A percentile compares a stretch with the other conserved stretches of the same genome.
phyloP scores from a whole-genome alignment of 2,888 invertebrate genomes.

The Chrysina gloriosa region DNA sequence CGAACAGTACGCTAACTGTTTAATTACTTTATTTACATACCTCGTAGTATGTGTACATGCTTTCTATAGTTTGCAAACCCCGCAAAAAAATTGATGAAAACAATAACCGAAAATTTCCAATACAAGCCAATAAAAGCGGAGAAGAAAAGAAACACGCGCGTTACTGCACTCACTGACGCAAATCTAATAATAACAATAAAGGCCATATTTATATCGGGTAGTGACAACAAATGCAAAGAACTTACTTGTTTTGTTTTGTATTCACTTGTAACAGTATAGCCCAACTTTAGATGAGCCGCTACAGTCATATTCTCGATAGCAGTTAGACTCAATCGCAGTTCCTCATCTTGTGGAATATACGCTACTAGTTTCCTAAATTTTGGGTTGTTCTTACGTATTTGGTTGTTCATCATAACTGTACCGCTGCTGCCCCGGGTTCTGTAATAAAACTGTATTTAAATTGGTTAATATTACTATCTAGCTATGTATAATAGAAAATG shows the following conservation, averaged over 20 bases:
- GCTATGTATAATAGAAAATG: too few species aligned
- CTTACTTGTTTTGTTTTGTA: slow-evolving; percentile 78
- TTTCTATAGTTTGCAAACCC: too few species aligned
- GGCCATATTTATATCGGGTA: neutral
- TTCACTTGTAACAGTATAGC: slow-evolving; percentile 74
- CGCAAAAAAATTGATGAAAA: too few species aligned
- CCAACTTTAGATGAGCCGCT: slow-evolving; percentile 82
- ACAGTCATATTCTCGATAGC: slow-evolving; percentile 82
- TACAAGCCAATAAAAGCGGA: too few species aligned
- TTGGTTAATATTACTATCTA: neutral
- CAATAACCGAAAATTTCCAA: too few species aligned
- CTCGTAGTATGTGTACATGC: too few species aligned
- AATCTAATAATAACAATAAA: neutral
- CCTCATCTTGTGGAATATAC: slow-evolving; percentile 86
- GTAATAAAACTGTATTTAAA: slow-evolving; percentile 46
- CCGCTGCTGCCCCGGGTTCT: slow-evolving; percentile 62
- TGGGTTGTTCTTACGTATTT: slow-evolving; percentile 79
- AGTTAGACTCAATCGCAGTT: slow-evolving; percentile 77
- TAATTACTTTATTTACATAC: too few species aligned
- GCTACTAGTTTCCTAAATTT: slow-evolving; percentile 83
- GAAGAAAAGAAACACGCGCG: neutral
- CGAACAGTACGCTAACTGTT: too few species aligned
- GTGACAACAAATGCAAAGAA: slow-evolving; percentile 30
- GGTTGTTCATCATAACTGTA: slow-evolving; percentile 58
- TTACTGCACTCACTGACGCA: neutral